Base-by-base conservation (phyloP, 1,140 invertebrate species). In the Apis laboriosa region DNA sequence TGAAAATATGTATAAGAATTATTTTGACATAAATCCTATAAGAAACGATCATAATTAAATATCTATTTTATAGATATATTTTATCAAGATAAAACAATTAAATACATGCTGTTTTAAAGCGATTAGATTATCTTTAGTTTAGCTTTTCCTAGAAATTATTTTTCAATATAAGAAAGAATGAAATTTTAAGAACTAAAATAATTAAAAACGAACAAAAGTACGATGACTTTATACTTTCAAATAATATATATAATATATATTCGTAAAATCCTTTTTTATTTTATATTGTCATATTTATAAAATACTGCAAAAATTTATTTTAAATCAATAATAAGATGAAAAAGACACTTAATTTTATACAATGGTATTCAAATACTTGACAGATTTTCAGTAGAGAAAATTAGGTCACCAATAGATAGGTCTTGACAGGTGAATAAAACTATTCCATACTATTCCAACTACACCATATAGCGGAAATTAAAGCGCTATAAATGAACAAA, bases 381-480 rank as follows among this genome's bases (percentile, higher is more conserved):
- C 58, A 74, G 53, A 66, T 72, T 70, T 80, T 76, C 84, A 76
- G 68, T 80, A 61, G 72, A 63, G 66, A 74, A 74, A 92, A 92
- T 91, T 92, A 79, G 91, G 91, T 92, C 91, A 92, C 75, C 86
- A 80, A 77, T 68, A 84, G 85, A 90, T 91, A 88, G 89, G 84
- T 86, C 84, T 87, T 91, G 90, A 92, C 90, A 91, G 88, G 88
- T 89, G 86, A 87, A 90, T 79, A 83, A 89, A 89, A 84, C 83
- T 70, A 43, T 78, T 79, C 75, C 24, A 24, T 24, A 24, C 24
- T 24, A 24, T 24, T 24, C 24, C 24, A 24, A 24, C 24, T 24
- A 24, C 73, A 80, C 64, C 64, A 15, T 67, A 56, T 71, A 83
- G 75, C 75, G 81, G 76, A 83, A 71, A 83, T 83, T 82, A 82